Evolutionary conservation across 1,140 invertebrate genomes (phyloP).

Genomic region (Bombus picipes): DNA sequence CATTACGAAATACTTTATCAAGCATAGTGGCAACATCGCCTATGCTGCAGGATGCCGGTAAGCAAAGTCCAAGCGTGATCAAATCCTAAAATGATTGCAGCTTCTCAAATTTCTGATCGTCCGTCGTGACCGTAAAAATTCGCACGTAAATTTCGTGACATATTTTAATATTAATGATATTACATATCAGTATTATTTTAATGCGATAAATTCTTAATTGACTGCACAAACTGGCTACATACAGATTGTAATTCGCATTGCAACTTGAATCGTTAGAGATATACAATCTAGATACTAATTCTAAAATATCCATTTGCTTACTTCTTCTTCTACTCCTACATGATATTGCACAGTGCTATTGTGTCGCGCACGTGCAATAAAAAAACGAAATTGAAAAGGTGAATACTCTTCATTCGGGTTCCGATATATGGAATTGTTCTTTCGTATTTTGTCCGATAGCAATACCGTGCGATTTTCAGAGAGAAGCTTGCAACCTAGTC

Average conservation of each 20-base stretch:
- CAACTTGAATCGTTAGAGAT: too few species aligned
- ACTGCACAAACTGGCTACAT: not conserved
- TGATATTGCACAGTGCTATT: slow-evolving; percentile 81
- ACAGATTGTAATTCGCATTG: accelerated
- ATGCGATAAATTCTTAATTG: too few species aligned
- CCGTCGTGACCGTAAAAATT: not conserved
- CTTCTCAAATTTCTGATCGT: not conserved
- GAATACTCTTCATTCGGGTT: slow-evolving; percentile 75
- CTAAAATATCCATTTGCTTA: slow-evolving; percentile 56
- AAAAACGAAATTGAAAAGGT: slow-evolving; percentile 78
- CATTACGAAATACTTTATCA: slow-evolving; percentile 67
- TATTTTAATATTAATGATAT: too few species aligned
- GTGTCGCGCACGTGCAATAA: slow-evolving; percentile 77
- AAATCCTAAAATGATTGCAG: slow-evolving; percentile 64
- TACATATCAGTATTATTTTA: not conserved
- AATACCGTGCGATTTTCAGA: slow-evolving; percentile 64
- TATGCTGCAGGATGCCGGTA: slow-evolving; percentile 73
- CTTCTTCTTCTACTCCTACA: slow-evolving; percentile 73
- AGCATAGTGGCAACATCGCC: slow-evolving; percentile 68
- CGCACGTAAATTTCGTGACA: too few species aligned
- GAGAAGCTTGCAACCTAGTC: slow-evolving; percentile 77
- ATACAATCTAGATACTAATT: not conserved
- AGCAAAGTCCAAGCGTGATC: slow-evolving; percentile 76
- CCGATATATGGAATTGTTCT: slow-evolving; percentile 72
- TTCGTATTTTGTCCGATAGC: slow-evolving; percentile 52